Conservation (phyloP, 2,113 vertebrate genomes). For the Salvator merianae region DNA sequence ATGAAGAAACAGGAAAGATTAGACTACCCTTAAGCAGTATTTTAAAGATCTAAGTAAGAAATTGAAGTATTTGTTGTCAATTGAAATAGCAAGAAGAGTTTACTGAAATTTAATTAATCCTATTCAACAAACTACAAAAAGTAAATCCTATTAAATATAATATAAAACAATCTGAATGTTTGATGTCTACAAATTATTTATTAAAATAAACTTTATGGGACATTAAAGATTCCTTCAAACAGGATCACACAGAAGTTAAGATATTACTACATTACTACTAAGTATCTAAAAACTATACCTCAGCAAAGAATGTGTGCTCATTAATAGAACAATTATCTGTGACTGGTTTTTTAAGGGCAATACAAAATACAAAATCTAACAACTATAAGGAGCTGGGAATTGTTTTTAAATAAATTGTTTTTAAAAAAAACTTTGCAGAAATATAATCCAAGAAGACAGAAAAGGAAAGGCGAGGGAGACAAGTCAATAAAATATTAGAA, state of each 20-base stretch:
- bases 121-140: background rate
- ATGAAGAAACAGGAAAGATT: slow-evolving; percentile 10
- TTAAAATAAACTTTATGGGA: background rate
- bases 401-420: background rate
- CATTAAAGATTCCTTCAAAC: no score
- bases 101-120: background rate
- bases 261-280: background rate
- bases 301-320: background rate
- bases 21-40: background rate
- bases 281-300: background rate
- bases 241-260: background rate
- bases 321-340: background rate
- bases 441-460: background rate
- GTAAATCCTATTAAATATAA: background rate
- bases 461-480: background rate
- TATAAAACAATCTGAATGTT: background rate
- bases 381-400: background rate
- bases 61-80: background rate
- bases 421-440: background rate
- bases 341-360: background rate
- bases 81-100: background rate
- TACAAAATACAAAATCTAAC: slow-evolving; percentile 6
- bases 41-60: slow-evolving; percentile 12
- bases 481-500: background rate
- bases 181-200: background rate